Evolutionary conservation across 2,888 invertebrate genomes (phyloP), one percentile per base, ranked within the genome.

Genomic region (Phengaris arion): DNA sequence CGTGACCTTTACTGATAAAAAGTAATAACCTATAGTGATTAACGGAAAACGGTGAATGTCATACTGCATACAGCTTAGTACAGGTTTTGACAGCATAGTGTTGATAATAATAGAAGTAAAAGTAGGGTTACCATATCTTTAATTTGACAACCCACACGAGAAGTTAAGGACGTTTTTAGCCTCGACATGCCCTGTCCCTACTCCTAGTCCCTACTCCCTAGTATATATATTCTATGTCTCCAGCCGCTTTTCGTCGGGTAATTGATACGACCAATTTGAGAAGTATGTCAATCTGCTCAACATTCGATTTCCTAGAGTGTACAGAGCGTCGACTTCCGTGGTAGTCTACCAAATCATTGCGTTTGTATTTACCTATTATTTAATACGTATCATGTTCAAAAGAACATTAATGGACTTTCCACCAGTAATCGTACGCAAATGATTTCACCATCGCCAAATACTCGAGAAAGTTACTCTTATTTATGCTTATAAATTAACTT

Each of bases 371-470:
- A 64, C 59, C 52, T 52, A 64, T 64, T 12, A 69, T 48, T 69
- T 15, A 48, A 69, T 69, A 22, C 15, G 51, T 68, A 74, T 74
- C 46, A 57, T 59, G 68, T 77, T 75, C 76, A 77, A 75, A 76
- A 80, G 86, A 83, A 85, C 85, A 84, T 87, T 85, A 85, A 86
- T 84, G 81, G 84, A 88, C 89, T 89, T 89, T 90, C 89, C 84
- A 85, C 83, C 80, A 77, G 75, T 78, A 80, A 77, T 82, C 81
- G 80, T 81, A 85, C 85, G 86, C 85, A 85, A 84, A 77, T 79
- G 77, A 79, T 79, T 78, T 78, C 78, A 78, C 78, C 76, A 35
- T 79, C 78, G 35, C 77, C 77, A 75, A 74, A 74, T 75, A 77
- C 75, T 74, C 77, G 79, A 75, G 79, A 80, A 80, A 80, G 79